Conservation (phyloP, 2,888 invertebrate species). For the Metacarcinus magister region DNA sequence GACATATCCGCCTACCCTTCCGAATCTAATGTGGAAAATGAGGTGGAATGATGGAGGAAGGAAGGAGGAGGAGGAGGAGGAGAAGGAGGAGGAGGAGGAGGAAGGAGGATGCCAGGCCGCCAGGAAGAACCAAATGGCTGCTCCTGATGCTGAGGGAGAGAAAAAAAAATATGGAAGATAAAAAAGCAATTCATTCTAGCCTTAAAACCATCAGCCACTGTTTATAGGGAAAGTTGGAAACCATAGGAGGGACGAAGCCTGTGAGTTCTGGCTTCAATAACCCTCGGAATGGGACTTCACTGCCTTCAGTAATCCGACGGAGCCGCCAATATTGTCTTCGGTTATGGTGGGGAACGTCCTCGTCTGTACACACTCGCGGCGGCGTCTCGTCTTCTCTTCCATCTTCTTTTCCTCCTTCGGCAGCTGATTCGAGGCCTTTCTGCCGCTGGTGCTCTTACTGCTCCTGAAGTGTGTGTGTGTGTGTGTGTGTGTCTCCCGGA, state of each 20-base stretch:
- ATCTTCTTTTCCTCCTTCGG: not conserved
- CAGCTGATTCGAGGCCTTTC: not conserved
- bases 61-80: not conserved
- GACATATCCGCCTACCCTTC: conserved; percentile 10
- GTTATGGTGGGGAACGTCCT: conserved; percentile 28
- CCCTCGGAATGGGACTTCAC: conserved; percentile 19
- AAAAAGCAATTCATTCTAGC: conserved; percentile 1
- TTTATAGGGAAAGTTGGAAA: conserved; percentile 15
- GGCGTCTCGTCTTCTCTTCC: not conserved
- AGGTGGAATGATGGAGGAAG: not conserved
- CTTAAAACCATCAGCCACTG: conserved; percentile 26
- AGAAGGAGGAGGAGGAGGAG: conserved; percentile 9
- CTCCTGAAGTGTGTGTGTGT: not conserved
- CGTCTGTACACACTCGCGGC: not conserved
- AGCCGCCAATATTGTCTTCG: conserved; percentile 41
- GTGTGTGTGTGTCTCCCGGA: not conserved
- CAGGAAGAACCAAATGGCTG: conserved; percentile 32
- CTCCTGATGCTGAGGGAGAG: not conserved
- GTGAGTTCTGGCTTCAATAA: conserved; percentile 48
- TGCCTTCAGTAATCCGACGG: conserved; percentile 40
- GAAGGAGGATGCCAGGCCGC: not conserved
- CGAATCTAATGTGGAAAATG: conserved; percentile 37
- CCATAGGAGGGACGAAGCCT: not conserved
- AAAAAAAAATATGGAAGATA: not conserved
- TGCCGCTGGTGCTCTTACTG: not conserved